phyloP scores from a whole-genome alignment of 2,113 vertebrate species.

The Nettapus auritus region DNA sequence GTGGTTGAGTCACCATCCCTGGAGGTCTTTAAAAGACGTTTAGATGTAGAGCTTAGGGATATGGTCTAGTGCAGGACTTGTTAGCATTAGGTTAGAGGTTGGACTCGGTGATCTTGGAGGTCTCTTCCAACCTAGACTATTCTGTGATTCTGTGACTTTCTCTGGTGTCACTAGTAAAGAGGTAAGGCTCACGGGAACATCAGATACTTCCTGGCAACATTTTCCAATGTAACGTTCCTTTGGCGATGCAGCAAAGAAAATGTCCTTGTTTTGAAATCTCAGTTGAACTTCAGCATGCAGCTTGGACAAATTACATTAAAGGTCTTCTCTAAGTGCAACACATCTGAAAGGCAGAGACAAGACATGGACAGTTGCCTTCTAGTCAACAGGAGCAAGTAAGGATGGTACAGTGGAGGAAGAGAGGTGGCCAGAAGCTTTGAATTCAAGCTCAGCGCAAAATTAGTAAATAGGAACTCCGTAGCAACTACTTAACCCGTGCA shows the following conservation, averaged over 20 bases:
- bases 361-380: background rate
- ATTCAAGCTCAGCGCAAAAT: background rate
- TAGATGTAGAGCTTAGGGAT: too few relatives aligned
- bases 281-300: background rate
- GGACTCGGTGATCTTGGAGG: too few relatives aligned
- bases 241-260: background rate
- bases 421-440: background rate
- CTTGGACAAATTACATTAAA: background rate
- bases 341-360: background rate
- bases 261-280: background rate
- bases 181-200: background rate
- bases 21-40: too few relatives aligned
- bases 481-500: background rate
- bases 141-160: too few relatives aligned
- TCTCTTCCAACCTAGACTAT: too few relatives aligned
- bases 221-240: background rate
- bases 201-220: background rate
- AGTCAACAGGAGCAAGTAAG: background rate
- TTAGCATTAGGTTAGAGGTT: too few relatives aligned
- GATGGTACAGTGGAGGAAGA: rapidly evolving
- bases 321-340: background rate
- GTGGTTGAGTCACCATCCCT: too few relatives aligned
- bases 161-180: background rate
- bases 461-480: background rate
- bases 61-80: too few relatives aligned